Conservation (phyloP, 2,113 vertebrate genomes). For the Delphinapterus leucas region DNA sequence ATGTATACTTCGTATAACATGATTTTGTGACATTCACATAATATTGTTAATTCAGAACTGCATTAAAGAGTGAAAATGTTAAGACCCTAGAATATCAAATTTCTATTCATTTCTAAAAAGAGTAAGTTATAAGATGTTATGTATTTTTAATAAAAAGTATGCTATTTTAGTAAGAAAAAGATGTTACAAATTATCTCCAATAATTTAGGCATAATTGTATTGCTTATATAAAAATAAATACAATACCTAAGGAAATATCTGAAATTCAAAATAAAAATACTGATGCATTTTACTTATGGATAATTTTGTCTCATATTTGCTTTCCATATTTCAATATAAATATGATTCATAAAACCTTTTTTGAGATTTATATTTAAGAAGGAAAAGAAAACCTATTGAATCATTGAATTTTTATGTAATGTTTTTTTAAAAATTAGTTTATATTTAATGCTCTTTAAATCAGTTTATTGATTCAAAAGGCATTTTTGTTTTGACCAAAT, state of each 20-base stretch:
- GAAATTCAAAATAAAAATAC: not conserved
- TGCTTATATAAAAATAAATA: not conserved
- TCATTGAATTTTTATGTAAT: not conserved
- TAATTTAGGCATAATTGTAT: not conserved
- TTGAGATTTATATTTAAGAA: not conserved
- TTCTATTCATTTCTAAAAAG: not conserved
- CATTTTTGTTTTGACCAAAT: constrained; percentile 7
- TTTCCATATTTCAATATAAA: constrained; percentile 2
- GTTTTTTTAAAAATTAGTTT: not conserved
- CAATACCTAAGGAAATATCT: not conserved
- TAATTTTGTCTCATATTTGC: not conserved
- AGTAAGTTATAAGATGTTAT: not conserved
- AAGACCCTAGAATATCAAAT: not conserved
- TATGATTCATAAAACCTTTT: not conserved
- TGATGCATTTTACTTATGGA: not conserved
- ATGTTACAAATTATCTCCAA: not conserved
- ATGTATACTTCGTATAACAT: not conserved
- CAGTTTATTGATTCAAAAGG: constrained; percentile 2
- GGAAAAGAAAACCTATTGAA: not conserved
- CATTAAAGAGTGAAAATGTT: not conserved
- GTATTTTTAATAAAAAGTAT: not conserved
- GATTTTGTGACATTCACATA: not conserved
- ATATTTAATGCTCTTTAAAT: not conserved
- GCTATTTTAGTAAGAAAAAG: not conserved
- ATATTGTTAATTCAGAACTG: not conserved